Base-by-base conservation (phyloP, 2,113 vertebrate genomes). In the Dicerorhinus sumatrensis region DNA sequence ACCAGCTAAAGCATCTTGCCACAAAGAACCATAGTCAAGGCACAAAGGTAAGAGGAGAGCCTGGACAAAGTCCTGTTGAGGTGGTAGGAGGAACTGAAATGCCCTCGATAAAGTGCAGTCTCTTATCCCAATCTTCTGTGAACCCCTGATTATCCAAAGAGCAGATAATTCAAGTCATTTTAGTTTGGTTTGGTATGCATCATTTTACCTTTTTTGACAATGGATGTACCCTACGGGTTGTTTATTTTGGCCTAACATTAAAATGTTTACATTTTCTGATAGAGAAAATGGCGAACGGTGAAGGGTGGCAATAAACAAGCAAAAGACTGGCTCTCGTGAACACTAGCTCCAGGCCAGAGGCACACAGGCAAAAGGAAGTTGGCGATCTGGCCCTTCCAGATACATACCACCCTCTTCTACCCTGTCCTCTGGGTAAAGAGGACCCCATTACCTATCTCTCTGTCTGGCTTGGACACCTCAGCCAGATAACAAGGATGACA, bases 1-100 rank as follows among this genome's bases (percentile, higher is more conserved):
- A 97, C 90, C 96, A 97, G 91, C 83, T 95, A 94, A 96, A 94
- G 87, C 75, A 88, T 96, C 87, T 96, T 96, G 93, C 79, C 92
- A 97, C 97, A 98, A 97, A 97, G 98, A 97, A 97, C 96, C 97
- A 98, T 92, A 96, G 96, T 97, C 87, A 98, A 98, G 97, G 95
- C 97, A 98, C 94, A 95, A 96, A 98, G 97, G 90, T 96, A 96
- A 97, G 95, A 97, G 87, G 91, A 98, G 77, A 96, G 72, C 85
- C 79, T 96, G 95, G 95, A 94, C 95, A 94, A 70, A 89, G 92
- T 96, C 95, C 95, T 92, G 51, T 63, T 96, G 96, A 98, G 96
- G 95, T 97, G 95, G 92, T 39, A 75, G 36, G 82, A 97, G 67
- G 70, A 84, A 67, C 63, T 87, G 54, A 98, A 75, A 93, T 54